phyloP scores from a whole-genome alignment of 1,140 invertebrate species.

The Cryptotermes secundus region DNA sequence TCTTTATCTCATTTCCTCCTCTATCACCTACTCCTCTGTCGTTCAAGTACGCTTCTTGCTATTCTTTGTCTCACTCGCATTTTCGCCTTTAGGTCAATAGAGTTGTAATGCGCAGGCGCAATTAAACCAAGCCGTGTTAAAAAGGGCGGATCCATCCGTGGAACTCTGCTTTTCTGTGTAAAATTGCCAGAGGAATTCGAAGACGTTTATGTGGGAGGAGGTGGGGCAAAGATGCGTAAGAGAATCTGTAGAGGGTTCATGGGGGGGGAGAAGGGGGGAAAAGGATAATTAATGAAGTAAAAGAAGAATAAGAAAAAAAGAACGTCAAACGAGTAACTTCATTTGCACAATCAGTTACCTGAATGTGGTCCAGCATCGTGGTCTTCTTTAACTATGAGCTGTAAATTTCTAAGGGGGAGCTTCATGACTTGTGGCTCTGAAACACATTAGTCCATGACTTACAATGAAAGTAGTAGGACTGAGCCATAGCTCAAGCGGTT shows the following conservation, averaged over 20 bases:
- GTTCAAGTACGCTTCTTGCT: not conserved
- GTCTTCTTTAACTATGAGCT: too few relatives aligned
- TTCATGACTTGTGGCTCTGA: too few relatives aligned
- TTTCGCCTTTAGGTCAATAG: not conserved
- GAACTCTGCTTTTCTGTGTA: not conserved
- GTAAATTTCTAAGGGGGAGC: too few relatives aligned
- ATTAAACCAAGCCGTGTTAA: not conserved
- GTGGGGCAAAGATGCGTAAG: not conserved
- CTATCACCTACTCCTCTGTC: not conserved
- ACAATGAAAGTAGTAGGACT: too few relatives aligned
- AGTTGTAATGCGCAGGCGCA: not conserved
- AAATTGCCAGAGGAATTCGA: not conserved
- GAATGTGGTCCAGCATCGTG: not conserved
- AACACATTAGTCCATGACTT: too few relatives aligned
- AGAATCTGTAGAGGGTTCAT: not conserved
- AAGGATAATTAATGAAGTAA: not conserved
- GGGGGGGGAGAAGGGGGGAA: not conserved
- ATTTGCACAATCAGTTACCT: not conserved
- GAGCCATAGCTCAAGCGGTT: too few relatives aligned
- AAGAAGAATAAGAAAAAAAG: not conserved
- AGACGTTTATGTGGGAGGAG: too few relatives aligned
- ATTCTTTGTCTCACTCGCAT: not conserved
- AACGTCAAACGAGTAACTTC: not conserved
- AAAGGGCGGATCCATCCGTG: not conserved
- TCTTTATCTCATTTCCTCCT: not conserved